Evolutionary conservation across 53 echinoderm and acorn worm genomes (phyloP), one percentile per base, ranked within the genome.

Genomic region (Paracentrotus lividus): DNA sequence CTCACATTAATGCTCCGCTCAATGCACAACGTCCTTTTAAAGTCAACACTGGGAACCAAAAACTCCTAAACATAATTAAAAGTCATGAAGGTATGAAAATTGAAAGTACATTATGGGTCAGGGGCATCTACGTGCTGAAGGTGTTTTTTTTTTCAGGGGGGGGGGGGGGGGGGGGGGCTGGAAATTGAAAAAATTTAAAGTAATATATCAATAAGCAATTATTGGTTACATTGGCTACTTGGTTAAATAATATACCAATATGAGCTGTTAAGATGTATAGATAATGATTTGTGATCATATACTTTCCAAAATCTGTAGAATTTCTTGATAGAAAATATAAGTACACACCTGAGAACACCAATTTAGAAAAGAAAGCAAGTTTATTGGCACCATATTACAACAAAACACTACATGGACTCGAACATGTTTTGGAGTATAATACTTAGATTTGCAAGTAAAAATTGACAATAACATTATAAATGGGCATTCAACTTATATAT

Each of bases 321-420:
- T 23, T n/a, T 59, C 59, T 59, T 59, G n/a, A 59, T 7, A 77
- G 42, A 14, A 40, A 42, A 77, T 33, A 85, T 32, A 53, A 52
- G 31, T 52, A 42, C n/a, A 52, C n/a, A n/a, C n/a, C n/a, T n/a
- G n/a, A n/a, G n/a, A n/a, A n/a, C n/a, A 47, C 10, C 10, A 20
- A 72, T 38, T 72, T 72, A 40, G 38, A 72, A 56, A 89, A 89
- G 56, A 89, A 89, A 42, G 89, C 89, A 89, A 89, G 89, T 89
- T 89, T 89, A 89, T 60, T 89, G 89, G 89, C 89, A 89, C 89
- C 40, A 42, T 23, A 64, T 61, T 61, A 34, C 5, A 89, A 65
- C 24, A 65, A 59, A 53, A 64, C 56, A 89, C 61, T 89, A 23
- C 20, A 16, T 86, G 56, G 16, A 86, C 32, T 56, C 12, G 6